These are phyloP conservation scores for Eurytoma adleriae DNA, from an alignment of 2,888 invertebrate species.

Conservation along the genomic window DNA sequence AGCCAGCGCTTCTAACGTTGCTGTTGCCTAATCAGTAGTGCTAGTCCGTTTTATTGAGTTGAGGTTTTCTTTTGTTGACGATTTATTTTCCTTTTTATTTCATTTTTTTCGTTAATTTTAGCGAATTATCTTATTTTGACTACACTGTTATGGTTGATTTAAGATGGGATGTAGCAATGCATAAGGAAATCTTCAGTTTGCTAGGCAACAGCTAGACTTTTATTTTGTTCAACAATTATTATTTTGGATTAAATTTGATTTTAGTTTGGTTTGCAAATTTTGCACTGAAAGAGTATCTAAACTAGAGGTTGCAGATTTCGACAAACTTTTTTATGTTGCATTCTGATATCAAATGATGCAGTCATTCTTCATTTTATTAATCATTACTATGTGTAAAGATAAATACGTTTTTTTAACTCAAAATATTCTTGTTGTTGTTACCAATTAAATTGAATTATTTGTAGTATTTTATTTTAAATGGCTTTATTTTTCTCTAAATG, in stretches of 20 bases:
- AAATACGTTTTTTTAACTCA: too few relatives aligned
- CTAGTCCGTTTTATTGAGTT: slow-evolving; percentile 24
- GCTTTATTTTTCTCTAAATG: too few relatives aligned
- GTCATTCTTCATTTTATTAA: too few relatives aligned
- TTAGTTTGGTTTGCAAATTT: slow-evolving; percentile 19
- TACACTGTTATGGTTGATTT: background rate
- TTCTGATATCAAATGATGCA: too few relatives aligned
- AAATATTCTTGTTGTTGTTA: too few relatives aligned
- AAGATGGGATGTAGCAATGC: slow-evolving; percentile 10
- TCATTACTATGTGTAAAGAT: too few relatives aligned
- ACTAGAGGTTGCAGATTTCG: too few relatives aligned
- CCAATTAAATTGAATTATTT: too few relatives aligned
- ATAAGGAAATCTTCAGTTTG: slow-evolving; percentile 10
- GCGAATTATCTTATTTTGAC: slow-evolving; percentile 1
- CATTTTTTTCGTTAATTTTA: background rate
- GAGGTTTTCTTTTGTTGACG: slow-evolving; percentile 12
- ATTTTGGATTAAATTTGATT: slow-evolving; percentile 17
- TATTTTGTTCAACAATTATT: slow-evolving; percentile 10
- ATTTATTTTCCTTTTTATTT: background rate
- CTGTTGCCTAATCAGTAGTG: slow-evolving; percentile 49
- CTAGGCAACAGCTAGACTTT: slow-evolving; percentile 43
- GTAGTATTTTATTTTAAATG: too few relatives aligned
- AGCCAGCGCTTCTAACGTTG: slow-evolving; percentile 45
- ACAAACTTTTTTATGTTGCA: too few relatives aligned
- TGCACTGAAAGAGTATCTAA: too few relatives aligned